These are phyloP conservation scores for Fundulus diaphanus DNA, from an alignment of 2,797 vertebrate genomes.

Conservation along the genomic window DNA sequence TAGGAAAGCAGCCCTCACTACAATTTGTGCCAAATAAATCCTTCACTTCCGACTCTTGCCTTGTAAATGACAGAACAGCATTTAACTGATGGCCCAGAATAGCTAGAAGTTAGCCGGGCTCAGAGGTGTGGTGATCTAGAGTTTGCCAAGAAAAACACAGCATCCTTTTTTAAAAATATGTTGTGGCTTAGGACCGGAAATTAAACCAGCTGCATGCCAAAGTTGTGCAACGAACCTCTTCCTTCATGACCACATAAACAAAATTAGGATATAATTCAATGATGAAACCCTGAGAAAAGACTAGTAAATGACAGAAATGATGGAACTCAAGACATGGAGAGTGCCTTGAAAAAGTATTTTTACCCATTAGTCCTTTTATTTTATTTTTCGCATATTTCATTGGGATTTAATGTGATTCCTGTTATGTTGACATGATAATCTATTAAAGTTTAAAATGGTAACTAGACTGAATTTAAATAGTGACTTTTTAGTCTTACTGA, in stretches of 20 bases:
- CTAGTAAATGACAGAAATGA: slow-evolving; percentile 3
- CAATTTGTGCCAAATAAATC: not conserved
- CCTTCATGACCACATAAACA: slow-evolving; percentile 12
- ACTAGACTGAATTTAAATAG: no score
- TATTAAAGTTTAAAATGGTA: no score
- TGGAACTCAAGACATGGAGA: not conserved
- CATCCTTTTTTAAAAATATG: not conserved
- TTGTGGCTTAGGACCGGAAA: slow-evolving; percentile 29
- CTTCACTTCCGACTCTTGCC: not conserved
- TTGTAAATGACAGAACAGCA: slow-evolving; percentile 3
- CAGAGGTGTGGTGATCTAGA: slow-evolving; percentile 5
- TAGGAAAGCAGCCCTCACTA: not conserved
- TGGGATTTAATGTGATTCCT: not conserved
- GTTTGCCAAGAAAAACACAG: slow-evolving; percentile 29
- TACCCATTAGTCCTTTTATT: not conserved
- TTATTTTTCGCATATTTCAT: not conserved
- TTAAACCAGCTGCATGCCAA: slow-evolving; percentile 20
- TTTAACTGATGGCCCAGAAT: slow-evolving; percentile 28
- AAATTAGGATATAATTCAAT: slow-evolving; percentile 10
- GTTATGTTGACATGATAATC: no score
- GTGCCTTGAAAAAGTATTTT: not conserved
- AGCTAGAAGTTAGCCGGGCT: slow-evolving; percentile 12
- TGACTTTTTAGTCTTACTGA: no score
- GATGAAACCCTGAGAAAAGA: slow-evolving; percentile 15
- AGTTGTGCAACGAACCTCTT: slow-evolving; percentile 10